Evolutionary conservation across 1,140 invertebrate genomes (phyloP), one percentile per base, ranked within the genome.

Genomic region (Cydia strobilella): DNA sequence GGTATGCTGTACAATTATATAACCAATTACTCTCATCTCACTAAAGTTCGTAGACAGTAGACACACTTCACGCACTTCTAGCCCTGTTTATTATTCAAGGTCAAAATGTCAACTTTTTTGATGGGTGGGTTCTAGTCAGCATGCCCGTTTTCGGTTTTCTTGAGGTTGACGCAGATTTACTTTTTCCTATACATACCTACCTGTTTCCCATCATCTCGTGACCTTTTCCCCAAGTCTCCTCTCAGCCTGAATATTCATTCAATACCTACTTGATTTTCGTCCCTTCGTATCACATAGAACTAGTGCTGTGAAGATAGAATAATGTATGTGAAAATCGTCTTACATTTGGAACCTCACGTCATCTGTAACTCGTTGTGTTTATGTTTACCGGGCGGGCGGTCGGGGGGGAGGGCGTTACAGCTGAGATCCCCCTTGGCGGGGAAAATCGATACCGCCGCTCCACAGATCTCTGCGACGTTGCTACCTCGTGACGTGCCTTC

Each of bases 381-480:
- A 69, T 69, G 65, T 69, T 69, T 69, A 69, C 65, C 35, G 65
- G 65, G 15, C 63, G 63, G 63, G 25, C 23, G 59, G 48, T 2
- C 0, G 12, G 51, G 63, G 27, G 63, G 10, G 35, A 6, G 65
- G 65, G 65, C 0, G 31, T n/a, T 39, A 59, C 65, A 69, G 65
- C 65, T 69, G 65, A 69, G 65, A 69, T 69, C 65, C 65, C 65
- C 65, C 27, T 27, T 15, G 15, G 65, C 31, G 31, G 15, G 65
- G 65, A 69, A 69, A 69, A 69, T 69, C 65, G 65, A 69, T 69
- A 69, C 0, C 65, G 27, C 65, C 15, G 31, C 31, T n/a, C 65
- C 65, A 69, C 65, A 69, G 65, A 69, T 69, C 65, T 69, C 65
- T 69, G 65, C 65, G 65, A 69, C 65, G 65, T 35, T 39, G 65